Evolutionary conservation across 2,888 invertebrate genomes (phyloP).

Genomic region (Ennomos erosarius): DNA sequence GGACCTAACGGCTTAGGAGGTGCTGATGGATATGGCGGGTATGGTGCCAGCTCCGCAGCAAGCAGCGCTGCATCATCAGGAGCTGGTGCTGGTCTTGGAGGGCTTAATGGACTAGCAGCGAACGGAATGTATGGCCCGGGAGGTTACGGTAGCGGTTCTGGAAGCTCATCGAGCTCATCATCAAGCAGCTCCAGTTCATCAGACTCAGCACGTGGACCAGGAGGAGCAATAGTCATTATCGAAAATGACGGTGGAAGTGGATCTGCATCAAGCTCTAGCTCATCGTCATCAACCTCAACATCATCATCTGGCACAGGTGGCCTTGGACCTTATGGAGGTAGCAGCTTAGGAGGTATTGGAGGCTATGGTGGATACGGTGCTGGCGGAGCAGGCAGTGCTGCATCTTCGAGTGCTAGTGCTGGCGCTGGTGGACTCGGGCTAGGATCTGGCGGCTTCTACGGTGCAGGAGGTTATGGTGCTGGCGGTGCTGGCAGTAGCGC

Average conservation of each 20-base stretch:
- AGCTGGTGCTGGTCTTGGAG: background rate
- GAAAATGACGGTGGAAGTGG: no score
- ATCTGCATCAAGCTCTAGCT: background rate
- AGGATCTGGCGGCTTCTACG: no score
- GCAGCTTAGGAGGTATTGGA: background rate
- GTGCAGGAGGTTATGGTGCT: background rate
- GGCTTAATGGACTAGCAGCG: background rate
- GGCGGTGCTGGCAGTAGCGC: background rate
- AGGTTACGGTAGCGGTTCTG: background rate
- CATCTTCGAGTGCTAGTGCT: background rate
- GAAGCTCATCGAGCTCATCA: background rate
- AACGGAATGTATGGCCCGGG: constrained; percentile 11
- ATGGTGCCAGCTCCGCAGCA: no score
- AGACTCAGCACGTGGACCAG: constrained; percentile 7
- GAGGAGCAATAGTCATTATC: background rate
- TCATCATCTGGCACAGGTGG: constrained; percentile 21
- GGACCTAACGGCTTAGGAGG: no score
- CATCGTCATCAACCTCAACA: constrained; percentile 30
- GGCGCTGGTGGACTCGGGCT: background rate
- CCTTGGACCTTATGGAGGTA: constrained; percentile 9
- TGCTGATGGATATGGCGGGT: no score
- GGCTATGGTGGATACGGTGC: background rate
- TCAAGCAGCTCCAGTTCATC: background rate
- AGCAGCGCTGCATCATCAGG: no score
- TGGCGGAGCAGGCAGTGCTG: background rate